These are phyloP conservation scores for Drosophila borealis DNA, from an alignment of 2,888 invertebrate genomes.

Conservation along the genomic window DNA sequence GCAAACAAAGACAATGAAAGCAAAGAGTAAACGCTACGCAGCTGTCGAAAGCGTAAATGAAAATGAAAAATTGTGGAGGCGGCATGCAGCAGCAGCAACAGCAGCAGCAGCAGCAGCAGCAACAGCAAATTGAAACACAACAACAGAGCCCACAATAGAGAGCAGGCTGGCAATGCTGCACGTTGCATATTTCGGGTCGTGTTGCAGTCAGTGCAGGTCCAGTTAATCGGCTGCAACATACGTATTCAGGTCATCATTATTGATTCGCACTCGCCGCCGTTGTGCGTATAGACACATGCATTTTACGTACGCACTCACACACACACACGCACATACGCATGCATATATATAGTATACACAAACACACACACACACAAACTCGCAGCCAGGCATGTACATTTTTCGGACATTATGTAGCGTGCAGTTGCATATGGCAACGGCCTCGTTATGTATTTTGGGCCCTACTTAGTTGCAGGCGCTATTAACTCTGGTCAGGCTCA, in stretches of 20 bases:
- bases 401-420: constrained; percentile 50
- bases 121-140: constrained; percentile 47
- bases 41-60: constrained; percentile 70
- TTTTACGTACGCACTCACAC: constrained; percentile 73
- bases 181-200: constrained; percentile 67
- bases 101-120: constrained; percentile 23
- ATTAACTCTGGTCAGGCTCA: constrained; percentile 68
- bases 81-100: constrained; percentile 27
- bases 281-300: constrained; percentile 78
- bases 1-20: constrained; percentile 47
- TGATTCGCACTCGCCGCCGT: constrained; percentile 72
- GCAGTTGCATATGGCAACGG: constrained; percentile 47
- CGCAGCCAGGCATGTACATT: constrained; percentile 48
- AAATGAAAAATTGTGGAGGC: constrained; percentile 63
- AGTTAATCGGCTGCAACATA: constrained; percentile 75
- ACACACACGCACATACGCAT: constrained; percentile 29
- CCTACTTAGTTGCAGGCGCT: constrained; percentile 65
- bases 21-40: constrained; percentile 53
- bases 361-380: constrained; percentile 18
- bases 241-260: constrained; percentile 81
- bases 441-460: constrained; percentile 68
- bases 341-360: constrained; percentile 2
- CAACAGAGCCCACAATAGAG: constrained; percentile 26
- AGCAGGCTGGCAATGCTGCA: constrained; percentile 44
- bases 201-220: constrained; percentile 52